phyloP scores from a whole-genome alignment of 1,140 invertebrate species.

The Eufriesea mexicana region DNA sequence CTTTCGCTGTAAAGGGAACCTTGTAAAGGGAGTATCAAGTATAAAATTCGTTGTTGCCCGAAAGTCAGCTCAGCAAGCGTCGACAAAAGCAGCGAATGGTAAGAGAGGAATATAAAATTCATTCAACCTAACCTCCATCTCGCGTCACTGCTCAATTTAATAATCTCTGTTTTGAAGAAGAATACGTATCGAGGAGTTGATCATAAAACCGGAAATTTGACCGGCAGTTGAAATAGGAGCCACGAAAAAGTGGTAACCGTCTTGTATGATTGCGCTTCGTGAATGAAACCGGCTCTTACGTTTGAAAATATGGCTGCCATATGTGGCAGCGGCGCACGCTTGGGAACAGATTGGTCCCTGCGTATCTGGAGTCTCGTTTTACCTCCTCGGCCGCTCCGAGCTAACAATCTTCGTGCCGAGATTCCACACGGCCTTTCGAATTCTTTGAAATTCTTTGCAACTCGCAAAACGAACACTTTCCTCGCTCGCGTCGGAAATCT shows the following conservation, averaged over 20 bases:
- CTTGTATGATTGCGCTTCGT: slow-evolving; percentile 18
- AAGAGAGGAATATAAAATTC: background rate
- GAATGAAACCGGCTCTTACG: slow-evolving; percentile 34
- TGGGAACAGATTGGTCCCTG: slow-evolving; percentile 31
- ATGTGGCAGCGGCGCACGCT: slow-evolving; percentile 53
- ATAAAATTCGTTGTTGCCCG: too few relatives aligned
- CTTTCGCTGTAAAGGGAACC: too few relatives aligned
- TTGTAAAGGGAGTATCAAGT: too few relatives aligned
- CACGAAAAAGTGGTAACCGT: background rate
- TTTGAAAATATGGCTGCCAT: slow-evolving; percentile 67
- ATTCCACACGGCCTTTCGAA: background rate
- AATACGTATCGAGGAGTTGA: too few relatives aligned
- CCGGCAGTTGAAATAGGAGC: background rate
- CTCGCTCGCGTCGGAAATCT: background rate
- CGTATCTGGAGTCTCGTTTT: background rate
- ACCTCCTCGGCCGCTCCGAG: background rate
- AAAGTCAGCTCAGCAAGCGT: background rate
- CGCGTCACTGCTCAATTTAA: background rate
- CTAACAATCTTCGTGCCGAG: background rate
- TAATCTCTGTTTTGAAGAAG: background rate
- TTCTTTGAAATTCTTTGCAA: too few relatives aligned
- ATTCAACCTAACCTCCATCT: background rate
- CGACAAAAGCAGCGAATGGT: background rate
- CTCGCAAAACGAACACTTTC: background rate
- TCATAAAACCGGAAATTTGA: background rate